Evolutionary conservation across 2,888 invertebrate genomes (phyloP), one percentile per base, ranked within the genome.

Genomic region (Amblyteles armatorius): DNA sequence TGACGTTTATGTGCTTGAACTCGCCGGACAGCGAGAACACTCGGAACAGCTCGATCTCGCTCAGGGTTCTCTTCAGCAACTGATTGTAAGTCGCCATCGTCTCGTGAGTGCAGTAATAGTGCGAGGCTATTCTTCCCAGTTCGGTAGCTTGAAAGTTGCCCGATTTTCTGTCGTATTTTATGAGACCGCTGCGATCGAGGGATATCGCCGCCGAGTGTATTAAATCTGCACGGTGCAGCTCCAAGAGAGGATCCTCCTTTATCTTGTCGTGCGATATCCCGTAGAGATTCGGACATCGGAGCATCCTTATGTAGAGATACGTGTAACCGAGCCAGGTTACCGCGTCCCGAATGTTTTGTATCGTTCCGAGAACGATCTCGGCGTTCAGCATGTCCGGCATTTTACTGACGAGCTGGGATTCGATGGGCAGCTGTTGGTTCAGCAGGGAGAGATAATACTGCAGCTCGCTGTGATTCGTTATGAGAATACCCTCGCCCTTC

Each of bases 11-110:
- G 91, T 99, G 97, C 88, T 96, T 97, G 95, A 99, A 99, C 94
- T 99, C 99, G 0, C 98, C 97, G 0, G 99, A 99, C n/a, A 99
- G 95, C 0, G 99, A 99, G 94, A 99, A 99, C n/a, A 99, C 99
- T 1, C 98, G 94, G 94, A 99, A 99, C 85, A 99, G 94, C 94
- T 99, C 99, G 69, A 99, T 99, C 94, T 99, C 99, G 84, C 98
- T 98, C 0, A 99, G 95, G 0, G 99, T 99, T 16, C 99, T 98
- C 93, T 99, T 99, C 86, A 99, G 94, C 69, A 99, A 95, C 93
- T 99, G 99, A 94, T 99, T 99, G 94, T 99, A 99, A 0, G 98
- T 98, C 89, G 98, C 96, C 97, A 99, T 99, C 0, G 99, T 98
- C 89, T 99, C 99, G 94, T 98, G 97, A 0, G 99, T 99, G 92